Evolutionary conservation across 2,888 invertebrate genomes (phyloP), one percentile per base, ranked within the genome.

Genomic region (Ectemnius lituratus): DNA sequence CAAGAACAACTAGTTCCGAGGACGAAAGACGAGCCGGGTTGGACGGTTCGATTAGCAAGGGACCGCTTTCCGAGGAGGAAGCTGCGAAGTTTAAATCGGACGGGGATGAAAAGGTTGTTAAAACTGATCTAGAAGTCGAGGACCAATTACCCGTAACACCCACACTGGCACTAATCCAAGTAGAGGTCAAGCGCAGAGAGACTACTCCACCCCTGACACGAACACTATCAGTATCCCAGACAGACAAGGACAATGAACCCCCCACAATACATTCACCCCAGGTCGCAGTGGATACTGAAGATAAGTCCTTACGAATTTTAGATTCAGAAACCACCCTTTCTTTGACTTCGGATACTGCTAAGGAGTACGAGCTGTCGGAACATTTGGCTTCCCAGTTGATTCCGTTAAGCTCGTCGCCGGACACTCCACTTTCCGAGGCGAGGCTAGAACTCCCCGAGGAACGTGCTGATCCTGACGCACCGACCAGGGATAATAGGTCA

Each of bases 101-200:
- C 66, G 61, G 72, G 67, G 80, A 81, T 4, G 68, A 81, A 81
- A 80, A 83, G 83, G 81, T 83, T 80, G 69, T 80, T 82, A 83
- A 70, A 68, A 75, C 59, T 68, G 70, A 80, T 23, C 47, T 75
- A 81, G 37, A 61, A 69, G 71, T 75, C 59, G 23, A 67, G 28
- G 60, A n/a, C 57, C 74, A 70, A 16, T 67, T 59, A 57, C 63
- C 80, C 77, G 52, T 52, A 52, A 14, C 47, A 63, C 80, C 69
- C 23, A 70, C 75, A 67, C 70, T 70, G 60, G 66, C 74, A 62
- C 57, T 82, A 58, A 72, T 76, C 62, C 81, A 70, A 67, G n/a
- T 73, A 70, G 70, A 70, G 16, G 16, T 65, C 64, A 64, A 60
- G 61, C 70, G 20, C 59, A 68, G 46, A 67, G 73, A 83, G 23